A percentile compares a stretch with the other conserved stretches of the same genome.
These are phyloP conservation scores for Coregonus suidteri DNA, from an alignment of 2,797 vertebrate genomes.

Conservation along the genomic window DNA sequence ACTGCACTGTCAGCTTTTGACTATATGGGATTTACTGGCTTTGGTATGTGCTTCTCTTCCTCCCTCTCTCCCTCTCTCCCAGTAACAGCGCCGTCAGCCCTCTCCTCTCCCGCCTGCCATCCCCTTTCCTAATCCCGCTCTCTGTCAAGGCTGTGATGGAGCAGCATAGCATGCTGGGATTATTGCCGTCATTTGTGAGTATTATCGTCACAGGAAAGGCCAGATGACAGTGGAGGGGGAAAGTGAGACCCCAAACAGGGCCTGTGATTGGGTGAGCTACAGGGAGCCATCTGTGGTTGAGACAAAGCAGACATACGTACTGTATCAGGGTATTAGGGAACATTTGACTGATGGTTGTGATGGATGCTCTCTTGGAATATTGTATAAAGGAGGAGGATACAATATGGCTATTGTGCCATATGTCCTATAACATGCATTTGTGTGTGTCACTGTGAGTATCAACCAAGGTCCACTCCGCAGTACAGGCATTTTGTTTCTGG, in stretches of 20 bases:
- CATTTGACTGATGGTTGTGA: neutral
- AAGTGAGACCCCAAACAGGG: neutral
- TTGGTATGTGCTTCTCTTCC: slow-evolving; percentile 3
- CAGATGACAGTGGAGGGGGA: slow-evolving; percentile 8
- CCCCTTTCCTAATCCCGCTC: slow-evolving; percentile 5
- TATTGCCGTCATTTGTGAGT: slow-evolving; percentile 25
- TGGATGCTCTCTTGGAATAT: neutral
- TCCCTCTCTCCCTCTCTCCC: slow-evolving; percentile 1
- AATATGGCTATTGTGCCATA: neutral
- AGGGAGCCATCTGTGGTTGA: neutral
- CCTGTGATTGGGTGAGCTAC: slow-evolving; percentile 6
- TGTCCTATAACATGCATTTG: neutral
- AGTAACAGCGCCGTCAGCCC: slow-evolving; percentile 11
- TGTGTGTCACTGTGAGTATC: neutral
- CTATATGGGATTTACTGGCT: slow-evolving; percentile 30
- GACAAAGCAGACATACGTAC: neutral
- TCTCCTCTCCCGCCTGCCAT: neutral
- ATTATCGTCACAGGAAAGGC: slow-evolving; percentile 20
- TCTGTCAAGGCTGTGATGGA: slow-evolving; percentile 9
- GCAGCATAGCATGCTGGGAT: slow-evolving; percentile 35
- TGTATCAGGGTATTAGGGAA: neutral
- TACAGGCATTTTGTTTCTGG: neutral
- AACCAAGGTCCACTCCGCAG: neutral
- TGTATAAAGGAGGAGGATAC: neutral
- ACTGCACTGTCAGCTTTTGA: slow-evolving; percentile 23